These are phyloP conservation scores for Ceuthmochares aereus DNA, from an alignment of 2,113 vertebrate genomes.

Conservation along the genomic window DNA sequence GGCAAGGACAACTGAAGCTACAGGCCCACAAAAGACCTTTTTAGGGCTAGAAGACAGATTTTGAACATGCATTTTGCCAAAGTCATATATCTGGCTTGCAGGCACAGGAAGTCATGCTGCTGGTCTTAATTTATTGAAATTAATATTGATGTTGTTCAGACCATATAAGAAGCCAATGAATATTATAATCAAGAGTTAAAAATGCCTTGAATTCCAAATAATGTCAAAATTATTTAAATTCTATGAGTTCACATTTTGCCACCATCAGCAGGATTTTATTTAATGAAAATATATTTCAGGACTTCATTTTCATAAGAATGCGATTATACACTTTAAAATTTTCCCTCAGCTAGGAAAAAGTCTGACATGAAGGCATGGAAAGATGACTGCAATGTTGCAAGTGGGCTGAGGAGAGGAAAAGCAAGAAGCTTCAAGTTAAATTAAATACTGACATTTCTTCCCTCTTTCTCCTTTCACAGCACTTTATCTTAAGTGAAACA, in stretches of 20 bases:
- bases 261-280: neutral
- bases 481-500: constrained; percentile 46
- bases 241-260: neutral
- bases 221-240: neutral
- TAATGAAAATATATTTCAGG: neutral
- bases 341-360: neutral
- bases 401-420: constrained; percentile 33
- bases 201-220: neutral
- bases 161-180: neutral
- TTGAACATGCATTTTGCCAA: neutral
- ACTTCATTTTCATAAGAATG: neutral
- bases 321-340: neutral
- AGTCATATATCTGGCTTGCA: neutral
- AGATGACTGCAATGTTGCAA: constrained; percentile 18
- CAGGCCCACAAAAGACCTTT: constrained; percentile 12
- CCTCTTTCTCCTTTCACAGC: constrained; percentile 70
- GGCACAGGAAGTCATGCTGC: neutral
- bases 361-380: neutral
- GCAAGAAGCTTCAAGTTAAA: constrained; percentile 69
- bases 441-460: constrained; percentile 67
- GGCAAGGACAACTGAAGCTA: constrained; percentile 11
- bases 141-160: neutral
- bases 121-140: neutral
- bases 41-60: constrained; percentile 17
- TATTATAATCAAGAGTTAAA: neutral